Percentiles rank a stretch among this genome's conserved stretches.
Conservation (phyloP, 2,113 vertebrate genomes). For the Cyanoliseus patagonus region DNA sequence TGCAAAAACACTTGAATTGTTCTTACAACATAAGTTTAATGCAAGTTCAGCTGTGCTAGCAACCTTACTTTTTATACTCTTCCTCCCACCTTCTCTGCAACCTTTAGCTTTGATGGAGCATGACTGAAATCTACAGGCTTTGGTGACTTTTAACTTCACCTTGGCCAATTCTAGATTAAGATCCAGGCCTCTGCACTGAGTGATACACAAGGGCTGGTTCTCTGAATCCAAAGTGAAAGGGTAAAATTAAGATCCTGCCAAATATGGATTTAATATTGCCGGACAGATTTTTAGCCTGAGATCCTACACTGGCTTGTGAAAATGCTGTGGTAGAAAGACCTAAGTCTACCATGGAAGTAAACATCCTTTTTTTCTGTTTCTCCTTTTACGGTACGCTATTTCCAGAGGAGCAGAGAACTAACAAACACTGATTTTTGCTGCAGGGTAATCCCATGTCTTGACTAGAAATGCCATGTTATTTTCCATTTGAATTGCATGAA, state of each 20-base stretch:
- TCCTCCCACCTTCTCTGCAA: neutral
- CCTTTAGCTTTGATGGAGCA: neutral
- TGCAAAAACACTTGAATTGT: neutral
- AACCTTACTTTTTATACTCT: neutral
- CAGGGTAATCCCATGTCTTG: neutral
- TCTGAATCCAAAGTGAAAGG: neutral
- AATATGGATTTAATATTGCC: neutral
- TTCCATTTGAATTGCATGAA: neutral
- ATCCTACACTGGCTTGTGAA: neutral
- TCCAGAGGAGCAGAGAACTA: neutral
- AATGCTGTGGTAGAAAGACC: neutral
- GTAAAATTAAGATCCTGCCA: neutral
- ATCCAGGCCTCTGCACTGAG: neutral
- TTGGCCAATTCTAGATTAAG: neutral
- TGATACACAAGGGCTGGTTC: neutral
- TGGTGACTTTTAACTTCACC: neutral
- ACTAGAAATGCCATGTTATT: neutral
- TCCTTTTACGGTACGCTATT: neutral
- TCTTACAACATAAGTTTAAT: neutral
- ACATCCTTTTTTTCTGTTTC: neutral
- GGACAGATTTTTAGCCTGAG: neutral
- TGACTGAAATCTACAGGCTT: neutral
- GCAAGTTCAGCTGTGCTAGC: neutral
- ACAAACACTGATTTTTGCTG: neutral
- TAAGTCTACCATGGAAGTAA: neutral